Base-by-base conservation (phyloP, 2,797 vertebrate genomes). In the Tauraco hartlaubi region DNA sequence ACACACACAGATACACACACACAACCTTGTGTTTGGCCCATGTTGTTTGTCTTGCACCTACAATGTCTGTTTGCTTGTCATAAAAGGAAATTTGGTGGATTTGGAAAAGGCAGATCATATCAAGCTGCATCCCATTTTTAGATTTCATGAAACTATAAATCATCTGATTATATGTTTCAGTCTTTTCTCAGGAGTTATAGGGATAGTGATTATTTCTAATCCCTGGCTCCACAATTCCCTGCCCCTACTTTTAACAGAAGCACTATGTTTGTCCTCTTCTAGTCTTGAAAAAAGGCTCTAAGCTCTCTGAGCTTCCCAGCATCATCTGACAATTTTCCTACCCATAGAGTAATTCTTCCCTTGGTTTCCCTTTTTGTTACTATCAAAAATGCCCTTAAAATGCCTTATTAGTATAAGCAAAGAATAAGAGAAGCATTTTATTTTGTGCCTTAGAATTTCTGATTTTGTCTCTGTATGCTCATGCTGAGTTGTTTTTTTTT, bases 341-440 rank as follows among this genome's bases (percentile, higher is more conserved):
- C 49, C 78, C 71, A 39, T 11, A 46, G 29, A 72, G 79, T 72
- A 90, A 69, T 68, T 86, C 51, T 92, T 66, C 28, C n/a, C n/a
- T 69, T 62, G 11, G 43, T 84, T 95, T 88, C 29, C 35, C 16
- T 79, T 93, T 72, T 55, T 31, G 11, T 77, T 78, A 25, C 37
- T 76, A 63, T 39, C 20, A 90, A 91, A 94, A 69, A 55, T 31
- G 29, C 16, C 41, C 43, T 92, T 84, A 81, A 90, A 95, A 78
- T 75, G 43, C 46, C 29, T 78, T 90, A 76, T 90, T 84, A 86
- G 29, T 92, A n/a, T 78, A 92, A 93, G 80, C 39, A 94, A 93
- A 96, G 66, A 95, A 80, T 61, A 83, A 44, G 12, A 77, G 37
- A 86, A 86, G 8, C 54, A 66, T 92, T 90, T 88, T 94, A 78